Evolutionary conservation across 2,113 vertebrate species (phyloP).

Genomic region (Zapus hudsonius): DNA sequence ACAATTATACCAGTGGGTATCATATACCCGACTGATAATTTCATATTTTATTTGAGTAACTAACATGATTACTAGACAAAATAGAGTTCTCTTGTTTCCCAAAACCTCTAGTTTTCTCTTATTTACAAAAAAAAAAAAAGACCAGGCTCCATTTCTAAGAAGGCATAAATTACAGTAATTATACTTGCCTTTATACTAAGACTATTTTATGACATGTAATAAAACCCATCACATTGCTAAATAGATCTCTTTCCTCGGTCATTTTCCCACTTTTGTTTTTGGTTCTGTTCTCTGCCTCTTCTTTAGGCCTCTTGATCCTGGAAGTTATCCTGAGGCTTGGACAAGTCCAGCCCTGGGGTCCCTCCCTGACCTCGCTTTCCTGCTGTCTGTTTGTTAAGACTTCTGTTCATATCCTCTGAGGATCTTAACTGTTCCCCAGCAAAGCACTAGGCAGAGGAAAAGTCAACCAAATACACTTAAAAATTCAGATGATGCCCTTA

Average conservation of each 20-base stretch:
- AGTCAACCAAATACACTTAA: conserved; percentile 35
- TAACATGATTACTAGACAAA: not conserved
- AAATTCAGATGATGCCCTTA: conserved; percentile 41
- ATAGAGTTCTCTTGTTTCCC: not conserved
- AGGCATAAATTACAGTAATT: conserved; percentile 2
- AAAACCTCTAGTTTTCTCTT: not conserved
- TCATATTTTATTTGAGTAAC: not conserved
- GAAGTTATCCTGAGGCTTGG: not conserved
- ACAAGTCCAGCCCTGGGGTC: not conserved
- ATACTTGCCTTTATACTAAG: not conserved
- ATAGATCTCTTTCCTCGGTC: too few species aligned
- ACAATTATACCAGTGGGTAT: not conserved
- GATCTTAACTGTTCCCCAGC: not conserved
- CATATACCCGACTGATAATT: not conserved
- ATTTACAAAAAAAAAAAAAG: conserved; percentile 44
- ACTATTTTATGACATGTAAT: conserved; percentile 25
- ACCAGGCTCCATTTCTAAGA: not conserved
- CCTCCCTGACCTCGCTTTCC: not conserved
- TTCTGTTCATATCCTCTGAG: conserved; percentile 24
- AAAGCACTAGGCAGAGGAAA: conserved; percentile 43
- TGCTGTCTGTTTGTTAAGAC: not conserved
- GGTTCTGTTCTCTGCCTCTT: not conserved
- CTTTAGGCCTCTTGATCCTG: conserved; percentile 24
- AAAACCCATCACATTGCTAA: not conserved
- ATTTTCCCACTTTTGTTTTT: not conserved